Conservation (phyloP, 2,888 invertebrate genomes). For the Thyatira batis region DNA sequence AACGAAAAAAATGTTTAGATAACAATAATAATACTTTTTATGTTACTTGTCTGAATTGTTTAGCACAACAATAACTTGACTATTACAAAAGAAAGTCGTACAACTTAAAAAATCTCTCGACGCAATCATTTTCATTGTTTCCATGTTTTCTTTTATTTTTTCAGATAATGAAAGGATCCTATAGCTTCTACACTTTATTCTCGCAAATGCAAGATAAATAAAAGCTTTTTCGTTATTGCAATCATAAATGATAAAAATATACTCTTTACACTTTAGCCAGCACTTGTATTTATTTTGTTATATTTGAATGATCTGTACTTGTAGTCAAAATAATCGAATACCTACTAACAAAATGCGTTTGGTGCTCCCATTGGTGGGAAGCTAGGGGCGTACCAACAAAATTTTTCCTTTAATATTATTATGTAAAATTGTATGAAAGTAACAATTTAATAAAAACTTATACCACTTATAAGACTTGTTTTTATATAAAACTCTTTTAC, state of each 20-base stretch:
- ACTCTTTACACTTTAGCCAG: not conserved
- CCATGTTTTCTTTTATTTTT: conserved; percentile 12
- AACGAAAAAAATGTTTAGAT: no score
- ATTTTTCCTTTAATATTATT: no score
- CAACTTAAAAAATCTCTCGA: not conserved
- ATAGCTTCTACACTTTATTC: conserved; percentile 62
- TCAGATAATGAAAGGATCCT: conserved; percentile 61
- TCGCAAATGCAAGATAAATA: conserved; percentile 46
- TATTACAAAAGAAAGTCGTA: not conserved
- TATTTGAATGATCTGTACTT: no score
- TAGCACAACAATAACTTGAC: not conserved
- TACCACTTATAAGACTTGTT: no score
- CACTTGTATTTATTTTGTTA: no score
- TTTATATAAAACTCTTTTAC: not conserved
- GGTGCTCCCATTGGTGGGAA: no score
- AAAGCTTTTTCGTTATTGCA: not conserved
- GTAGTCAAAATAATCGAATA: no score
- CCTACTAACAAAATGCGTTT: no score
- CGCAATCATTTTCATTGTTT: not conserved
- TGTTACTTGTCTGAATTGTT: not conserved
- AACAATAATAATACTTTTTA: not conserved
- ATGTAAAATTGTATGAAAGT: no score
- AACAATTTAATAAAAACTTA: no score
- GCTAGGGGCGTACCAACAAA: no score
- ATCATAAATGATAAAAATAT: not conserved